Evolutionary conservation across 2,113 vertebrate species (phyloP).

Genomic region (Nothocercus nigrocapillus): DNA sequence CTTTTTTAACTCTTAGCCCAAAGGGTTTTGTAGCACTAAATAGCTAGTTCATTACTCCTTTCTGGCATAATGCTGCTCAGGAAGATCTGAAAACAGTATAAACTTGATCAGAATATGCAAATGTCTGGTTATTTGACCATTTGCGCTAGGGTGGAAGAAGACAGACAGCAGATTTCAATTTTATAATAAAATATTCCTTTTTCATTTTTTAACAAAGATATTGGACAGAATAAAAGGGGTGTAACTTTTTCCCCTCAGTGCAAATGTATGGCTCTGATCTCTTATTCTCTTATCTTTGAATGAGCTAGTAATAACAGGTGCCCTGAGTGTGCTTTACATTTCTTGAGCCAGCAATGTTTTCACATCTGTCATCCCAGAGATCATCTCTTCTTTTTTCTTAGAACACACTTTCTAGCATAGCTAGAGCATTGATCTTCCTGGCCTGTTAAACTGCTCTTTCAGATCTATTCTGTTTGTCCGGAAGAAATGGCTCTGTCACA

Average conservation of each 20-base stretch:
- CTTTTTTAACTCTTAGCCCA: background rate
- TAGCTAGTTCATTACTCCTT: background rate
- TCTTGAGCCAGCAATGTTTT: background rate
- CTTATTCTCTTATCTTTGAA: background rate
- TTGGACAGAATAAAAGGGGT: background rate
- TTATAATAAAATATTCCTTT: background rate
- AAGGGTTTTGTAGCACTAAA: background rate
- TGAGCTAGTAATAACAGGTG: background rate
- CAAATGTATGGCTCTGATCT: slow-evolving; percentile 13
- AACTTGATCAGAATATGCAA: slow-evolving; percentile 19
- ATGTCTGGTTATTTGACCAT: background rate
- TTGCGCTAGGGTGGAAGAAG: background rate
- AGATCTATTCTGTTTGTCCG: background rate
- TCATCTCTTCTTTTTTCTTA: slow-evolving; percentile 14
- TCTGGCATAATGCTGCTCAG: background rate
- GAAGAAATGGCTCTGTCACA: background rate
- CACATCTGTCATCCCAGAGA: background rate
- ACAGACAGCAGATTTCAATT: background rate
- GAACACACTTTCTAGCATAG: background rate
- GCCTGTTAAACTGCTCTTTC: slow-evolving; percentile 3
- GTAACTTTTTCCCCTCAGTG: background rate
- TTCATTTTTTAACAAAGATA: slow-evolving; percentile 9
- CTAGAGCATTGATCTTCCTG: background rate
- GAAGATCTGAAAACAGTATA: slow-evolving; percentile 25
- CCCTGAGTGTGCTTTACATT: background rate